Conservation (phyloP, 2,113 vertebrate genomes). For the Azemiops feae region DNA sequence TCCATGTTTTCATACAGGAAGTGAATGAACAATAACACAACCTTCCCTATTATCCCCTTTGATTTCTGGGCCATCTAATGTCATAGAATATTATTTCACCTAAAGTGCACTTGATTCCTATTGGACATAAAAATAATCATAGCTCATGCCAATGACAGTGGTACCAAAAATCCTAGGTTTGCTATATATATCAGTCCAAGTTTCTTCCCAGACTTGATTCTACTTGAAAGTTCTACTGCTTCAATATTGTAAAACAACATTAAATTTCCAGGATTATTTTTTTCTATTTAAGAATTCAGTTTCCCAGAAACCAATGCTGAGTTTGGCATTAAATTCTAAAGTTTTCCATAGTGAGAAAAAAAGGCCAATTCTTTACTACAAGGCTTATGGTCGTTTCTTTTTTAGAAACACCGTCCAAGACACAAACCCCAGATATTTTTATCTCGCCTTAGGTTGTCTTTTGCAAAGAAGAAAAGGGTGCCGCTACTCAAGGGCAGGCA, state of each 20-base stretch:
- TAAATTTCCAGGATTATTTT: not conserved
- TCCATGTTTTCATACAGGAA: not conserved
- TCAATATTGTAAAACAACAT: not conserved
- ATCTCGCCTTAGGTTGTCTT: constrained; percentile 34
- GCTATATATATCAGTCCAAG: not conserved
- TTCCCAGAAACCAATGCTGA: not conserved
- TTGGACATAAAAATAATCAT: not conserved
- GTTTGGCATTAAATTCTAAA: not conserved
- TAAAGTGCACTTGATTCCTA: not conserved
- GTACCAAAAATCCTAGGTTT: not conserved
- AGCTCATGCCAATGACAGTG: not conserved
- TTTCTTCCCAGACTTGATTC: not conserved
- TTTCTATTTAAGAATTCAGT: not conserved
- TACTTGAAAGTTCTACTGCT: not conserved
- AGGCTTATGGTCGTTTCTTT: not conserved
- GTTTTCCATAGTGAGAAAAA: not conserved
- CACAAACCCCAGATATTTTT: constrained; percentile 14
- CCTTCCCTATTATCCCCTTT: not conserved
- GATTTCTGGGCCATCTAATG: not conserved
- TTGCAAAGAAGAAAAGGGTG: constrained; percentile 69
- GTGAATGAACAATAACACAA: not conserved
- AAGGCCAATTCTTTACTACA: not conserved
- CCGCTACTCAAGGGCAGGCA: constrained; percentile 82
- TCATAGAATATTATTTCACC: not conserved
- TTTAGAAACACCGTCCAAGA: not conserved